These are phyloP conservation scores for Chascanopsetta lugubris DNA, from an alignment of 2,113 vertebrate species.

Conservation along the genomic window DNA sequence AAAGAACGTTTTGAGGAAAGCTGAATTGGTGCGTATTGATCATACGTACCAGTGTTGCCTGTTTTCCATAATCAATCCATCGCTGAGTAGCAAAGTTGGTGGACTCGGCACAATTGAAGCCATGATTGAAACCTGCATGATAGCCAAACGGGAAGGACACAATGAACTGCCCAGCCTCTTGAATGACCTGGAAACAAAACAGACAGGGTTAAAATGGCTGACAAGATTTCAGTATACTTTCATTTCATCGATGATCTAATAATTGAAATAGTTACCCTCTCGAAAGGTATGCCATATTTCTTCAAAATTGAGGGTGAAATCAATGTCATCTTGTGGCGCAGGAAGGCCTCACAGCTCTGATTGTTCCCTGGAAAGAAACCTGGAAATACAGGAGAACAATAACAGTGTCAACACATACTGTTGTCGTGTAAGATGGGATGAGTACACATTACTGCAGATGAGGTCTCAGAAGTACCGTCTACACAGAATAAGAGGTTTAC, in stretches of 20 bases:
- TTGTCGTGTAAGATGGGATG: neutral
- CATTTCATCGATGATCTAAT: neutral
- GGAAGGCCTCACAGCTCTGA: slow-evolving; percentile 96
- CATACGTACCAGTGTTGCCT: slow-evolving; percentile 87
- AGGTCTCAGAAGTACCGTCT: neutral
- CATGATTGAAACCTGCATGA: slow-evolving; percentile 98
- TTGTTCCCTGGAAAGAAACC: slow-evolving; percentile 99
- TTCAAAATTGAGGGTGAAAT: slow-evolving; percentile 96
- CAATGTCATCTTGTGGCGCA: slow-evolving; percentile 98
- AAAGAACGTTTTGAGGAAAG: neutral
- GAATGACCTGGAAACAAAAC: slow-evolving; percentile 84
- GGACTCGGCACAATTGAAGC: slow-evolving; percentile 98
- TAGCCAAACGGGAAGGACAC: slow-evolving; percentile 96
- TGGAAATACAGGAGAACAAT: slow-evolving; percentile 54
- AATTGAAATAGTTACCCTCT: slow-evolving; percentile 84
- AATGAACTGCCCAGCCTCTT: slow-evolving; percentile 96
- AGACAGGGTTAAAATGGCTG: neutral
- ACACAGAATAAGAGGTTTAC: neutral
- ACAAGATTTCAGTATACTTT: neutral
- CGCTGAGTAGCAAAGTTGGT: slow-evolving; percentile 96
- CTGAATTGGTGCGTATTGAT: too few relatives aligned
- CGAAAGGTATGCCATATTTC: slow-evolving; percentile 95
- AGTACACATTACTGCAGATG: neutral
- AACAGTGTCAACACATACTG: neutral
- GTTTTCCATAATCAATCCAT: slow-evolving; percentile 98